Percentiles rank a stretch among this genome's conserved stretches.
Evolutionary conservation across 2,113 vertebrate species (phyloP).

Genomic region (Miniopterus natalensis): DNA sequence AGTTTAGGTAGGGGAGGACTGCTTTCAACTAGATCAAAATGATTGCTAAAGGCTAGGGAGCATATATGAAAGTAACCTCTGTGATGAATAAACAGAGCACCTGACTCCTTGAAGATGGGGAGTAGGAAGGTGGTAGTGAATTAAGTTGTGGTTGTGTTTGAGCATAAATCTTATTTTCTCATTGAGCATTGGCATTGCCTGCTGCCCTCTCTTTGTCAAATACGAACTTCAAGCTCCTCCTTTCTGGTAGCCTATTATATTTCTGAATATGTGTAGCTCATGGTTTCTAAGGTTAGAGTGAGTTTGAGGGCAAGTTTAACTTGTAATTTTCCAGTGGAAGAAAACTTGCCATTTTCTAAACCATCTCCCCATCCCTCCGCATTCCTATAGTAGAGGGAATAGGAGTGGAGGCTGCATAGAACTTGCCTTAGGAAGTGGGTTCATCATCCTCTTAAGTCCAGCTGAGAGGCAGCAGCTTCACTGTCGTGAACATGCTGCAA

Average conservation of each 20-base stretch:
- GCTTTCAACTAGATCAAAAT: slow-evolving; percentile 3
- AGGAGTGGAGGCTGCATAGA: not conserved
- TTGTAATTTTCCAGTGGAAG: slow-evolving; percentile 11
- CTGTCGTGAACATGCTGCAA: not conserved
- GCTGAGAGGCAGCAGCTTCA: not conserved
- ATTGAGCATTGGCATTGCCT: not conserved
- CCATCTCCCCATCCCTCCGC: not conserved
- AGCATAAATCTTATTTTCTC: not conserved
- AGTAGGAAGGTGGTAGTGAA: not conserved
- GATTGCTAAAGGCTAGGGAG: not conserved
- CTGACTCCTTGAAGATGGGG: not conserved
- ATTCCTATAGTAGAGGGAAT: not conserved
- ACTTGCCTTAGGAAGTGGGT: not conserved
- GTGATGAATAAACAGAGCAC: not conserved
- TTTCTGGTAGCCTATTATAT: not conserved
- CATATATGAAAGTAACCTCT: not conserved
- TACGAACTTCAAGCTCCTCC: not conserved
- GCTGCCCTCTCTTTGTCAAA: not conserved
- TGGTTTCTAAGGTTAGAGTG: not conserved
- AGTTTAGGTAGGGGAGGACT: not conserved
- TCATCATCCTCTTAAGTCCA: not conserved
- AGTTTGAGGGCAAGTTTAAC: not conserved
- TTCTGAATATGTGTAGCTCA: slow-evolving; percentile 1
- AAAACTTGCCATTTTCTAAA: slow-evolving; percentile 53
- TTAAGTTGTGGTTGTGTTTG: not conserved